Base-by-base conservation (phyloP, 2,113 vertebrate genomes). In the Pseudopodoces humilis region DNA sequence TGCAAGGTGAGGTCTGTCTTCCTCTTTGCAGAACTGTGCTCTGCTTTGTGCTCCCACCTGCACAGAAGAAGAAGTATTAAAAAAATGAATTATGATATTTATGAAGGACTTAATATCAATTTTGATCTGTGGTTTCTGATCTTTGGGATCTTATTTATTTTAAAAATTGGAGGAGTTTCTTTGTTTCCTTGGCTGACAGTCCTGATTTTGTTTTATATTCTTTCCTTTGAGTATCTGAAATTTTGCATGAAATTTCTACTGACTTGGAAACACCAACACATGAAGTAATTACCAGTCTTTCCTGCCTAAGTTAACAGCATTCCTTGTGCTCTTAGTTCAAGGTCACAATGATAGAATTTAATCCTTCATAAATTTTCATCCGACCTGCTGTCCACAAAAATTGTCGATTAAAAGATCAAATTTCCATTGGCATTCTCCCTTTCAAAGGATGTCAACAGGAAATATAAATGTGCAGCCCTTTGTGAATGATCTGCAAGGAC, bases 401-500 rank as follows among this genome's bases (percentile, higher is more conserved):
- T 44, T 84, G 86, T 95, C 95, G 68, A 92, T 90, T 88, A 95
- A 91, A 88, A 88, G 81, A 90, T 92, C 75, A 82, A 63, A 71
- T 96, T 97, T 96, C 80, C 58, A 88, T 33, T 94, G 88, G 52
- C 83, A 75, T 90, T 92, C 83, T 93, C 92, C 88, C 47, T 92
- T 95, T 90, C 80, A 70, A 49, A 83, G 79, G 95, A 94, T 83
- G 79, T 96, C 92, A 93, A 95, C 88, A 94, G 93, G 95, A 96
- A 96, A 82, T 75, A 93, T 30, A 81, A 90, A 94, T 72, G 90
- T 83, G 84, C 30, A 72, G 64, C 28, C 80, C 72, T 90, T 95
- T 94, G 88, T 94, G 86, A 97, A 94, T 88, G 90, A 95, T 92
- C 83, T 93, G 92, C 88, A 95, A 95, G 85, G 75, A 95, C 77